Conservation (phyloP, 2,113 vertebrate genomes). For the Syrmaticus mikado region DNA sequence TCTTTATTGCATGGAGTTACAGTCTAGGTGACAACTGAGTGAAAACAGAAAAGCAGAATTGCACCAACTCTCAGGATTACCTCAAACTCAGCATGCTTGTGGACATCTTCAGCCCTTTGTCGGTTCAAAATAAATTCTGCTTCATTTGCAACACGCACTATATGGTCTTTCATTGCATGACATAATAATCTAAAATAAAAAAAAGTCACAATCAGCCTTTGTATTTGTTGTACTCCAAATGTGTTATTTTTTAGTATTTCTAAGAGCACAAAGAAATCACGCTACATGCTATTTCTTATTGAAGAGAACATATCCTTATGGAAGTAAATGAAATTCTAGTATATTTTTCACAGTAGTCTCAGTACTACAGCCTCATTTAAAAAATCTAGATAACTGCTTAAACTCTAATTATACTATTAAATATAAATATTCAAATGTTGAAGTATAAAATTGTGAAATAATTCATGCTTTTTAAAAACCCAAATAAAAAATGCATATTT, state of each 20-base stretch:
- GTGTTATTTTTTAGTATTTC: not conserved
- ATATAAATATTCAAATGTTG: not conserved
- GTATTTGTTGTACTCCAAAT: not conserved
- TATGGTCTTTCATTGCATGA: constrained; percentile 99
- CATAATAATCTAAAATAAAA: constrained; percentile 87
- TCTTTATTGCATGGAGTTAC: constrained; percentile 21
- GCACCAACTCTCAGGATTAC: constrained; percentile 74
- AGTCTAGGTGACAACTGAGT: constrained; percentile 17
- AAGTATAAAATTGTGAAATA: not conserved
- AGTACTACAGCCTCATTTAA: not conserved
- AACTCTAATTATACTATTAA: not conserved
- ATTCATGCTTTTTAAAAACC: not conserved
- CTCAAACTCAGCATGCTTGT: constrained; percentile 98
- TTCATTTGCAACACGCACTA: constrained; percentile 97
- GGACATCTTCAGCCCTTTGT: constrained; percentile 96
- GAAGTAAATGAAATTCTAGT: not conserved
- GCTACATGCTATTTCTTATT: not conserved
- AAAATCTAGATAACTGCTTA: not conserved
- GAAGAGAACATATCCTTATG: not conserved
- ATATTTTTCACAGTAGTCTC: not conserved
- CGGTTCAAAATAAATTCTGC: constrained; percentile 98
- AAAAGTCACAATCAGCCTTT: constrained; percentile 19
- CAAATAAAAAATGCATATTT: not conserved
- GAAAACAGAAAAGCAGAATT: constrained; percentile 55
- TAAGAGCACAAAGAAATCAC: not conserved